Evolutionary conservation across 2,113 vertebrate genomes (phyloP).

Genomic region (Colaptes auratus): DNA sequence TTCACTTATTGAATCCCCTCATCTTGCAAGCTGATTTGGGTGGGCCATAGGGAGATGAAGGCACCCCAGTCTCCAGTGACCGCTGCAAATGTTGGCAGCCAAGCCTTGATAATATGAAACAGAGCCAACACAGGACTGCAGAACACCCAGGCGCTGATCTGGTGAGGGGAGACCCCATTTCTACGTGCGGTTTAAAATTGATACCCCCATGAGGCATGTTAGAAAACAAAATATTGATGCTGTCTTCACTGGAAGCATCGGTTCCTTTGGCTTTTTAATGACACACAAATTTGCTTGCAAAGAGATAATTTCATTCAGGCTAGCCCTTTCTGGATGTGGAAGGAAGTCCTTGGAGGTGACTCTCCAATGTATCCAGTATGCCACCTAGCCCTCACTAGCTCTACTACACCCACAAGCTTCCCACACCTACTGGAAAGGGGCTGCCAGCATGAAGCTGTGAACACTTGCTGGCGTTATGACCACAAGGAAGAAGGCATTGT

Average conservation of each 20-base stretch:
- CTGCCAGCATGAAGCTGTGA: neutral
- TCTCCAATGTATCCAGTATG: conserved; percentile 74
- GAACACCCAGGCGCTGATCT: conserved; percentile 44
- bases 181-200: conserved; percentile 61
- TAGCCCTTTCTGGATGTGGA: conserved; percentile 29
- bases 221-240: conserved; percentile 71
- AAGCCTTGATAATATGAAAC: conserved; percentile 17
- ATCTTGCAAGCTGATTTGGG: neutral
- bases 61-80: neutral
- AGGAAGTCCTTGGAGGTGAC: conserved; percentile 61
- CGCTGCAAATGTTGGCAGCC: conserved; percentile 15
- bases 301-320: conserved; percentile 63
- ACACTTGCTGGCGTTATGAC: neutral
- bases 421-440: neutral
- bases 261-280: conserved; percentile 64
- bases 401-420: conserved; percentile 59
- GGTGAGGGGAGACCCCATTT: conserved; percentile 46
- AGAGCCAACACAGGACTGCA: neutral
- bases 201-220: conserved; percentile 64
- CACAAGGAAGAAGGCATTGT: neutral
- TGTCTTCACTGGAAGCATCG: conserved; percentile 62
- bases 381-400: conserved; percentile 77
- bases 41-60: neutral
- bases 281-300: conserved; percentile 58
- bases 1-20: neutral